Evolutionary conservation across 2,888 invertebrate species (phyloP), one percentile per base, ranked within the genome.

Genomic region (Chouioia cunea): DNA sequence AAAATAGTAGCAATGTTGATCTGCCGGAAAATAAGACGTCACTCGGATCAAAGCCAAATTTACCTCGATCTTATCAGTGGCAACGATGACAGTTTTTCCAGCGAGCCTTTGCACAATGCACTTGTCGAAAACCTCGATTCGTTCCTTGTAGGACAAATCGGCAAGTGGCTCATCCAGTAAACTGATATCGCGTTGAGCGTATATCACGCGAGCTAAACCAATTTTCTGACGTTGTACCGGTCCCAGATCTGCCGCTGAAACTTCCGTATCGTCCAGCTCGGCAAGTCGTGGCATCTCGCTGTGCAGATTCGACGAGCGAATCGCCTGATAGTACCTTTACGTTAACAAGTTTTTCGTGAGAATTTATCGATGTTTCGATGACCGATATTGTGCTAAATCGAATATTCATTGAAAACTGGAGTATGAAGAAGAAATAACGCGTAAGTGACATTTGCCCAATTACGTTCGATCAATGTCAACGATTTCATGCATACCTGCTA

Each of bases 251-350:
- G 88, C 86, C 20, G 89, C 89, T 36, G 86, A 86, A 36, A 89
- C 82, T 80, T 89, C 88, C 15, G 89, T 90, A 65, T 87, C 81
- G 79, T 90, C 90, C 27, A 88, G 88, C 64, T 85, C 86, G 1
- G 89, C 86, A 74, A 90, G 82, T 14, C 80, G 76, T 46, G 85
- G 83, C 58, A 90, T 85, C 72, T 90, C 90, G 56, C 86, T 83
- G 52, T 83, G 81, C 43, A 90, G 81, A 52, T 85, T 82, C 79
- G 89, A 88, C n/a, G 86, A 84, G 65, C 86, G 82, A 8, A 89
- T 77, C 1, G 87, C 87, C 75, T 85, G 83, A 76, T 88, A 87
- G 79, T 90, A 90, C 78, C 81, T n/a, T n/a, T 79, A 60, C 23
- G n/a, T n/a, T n/a, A n/a, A n/a, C n/a, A n/a, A n/a, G n/a, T n/a